Conservation (phyloP, 1,140 invertebrate genomes). For the Stegodyphus mimosarum region DNA sequence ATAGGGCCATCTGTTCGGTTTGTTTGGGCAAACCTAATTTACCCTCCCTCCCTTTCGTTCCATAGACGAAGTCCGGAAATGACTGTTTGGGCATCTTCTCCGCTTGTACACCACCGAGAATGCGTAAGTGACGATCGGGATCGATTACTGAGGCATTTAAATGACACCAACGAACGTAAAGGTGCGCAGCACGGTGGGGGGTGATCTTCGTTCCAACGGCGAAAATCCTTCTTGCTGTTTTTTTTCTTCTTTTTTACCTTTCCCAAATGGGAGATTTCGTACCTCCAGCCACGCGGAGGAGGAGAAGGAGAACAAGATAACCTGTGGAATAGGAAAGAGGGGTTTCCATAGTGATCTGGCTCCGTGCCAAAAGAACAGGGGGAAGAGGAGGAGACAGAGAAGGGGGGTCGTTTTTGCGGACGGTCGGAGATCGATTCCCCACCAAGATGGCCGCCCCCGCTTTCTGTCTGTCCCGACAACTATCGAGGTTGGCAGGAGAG, state of each 20-base stretch:
- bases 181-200: not conserved
- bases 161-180: constrained; percentile 8
- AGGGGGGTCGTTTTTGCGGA: not conserved
- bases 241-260: constrained; percentile 6
- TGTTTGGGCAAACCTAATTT: constrained; percentile 29
- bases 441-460: constrained; percentile 7
- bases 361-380: constrained; percentile 20
- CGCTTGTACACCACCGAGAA: constrained; percentile 11
- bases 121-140: constrained; percentile 41
- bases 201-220: too few relatives aligned
- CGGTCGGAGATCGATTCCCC: constrained; percentile 38
- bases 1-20: too few relatives aligned
- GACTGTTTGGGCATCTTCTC: not conserved
- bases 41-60: not conserved
- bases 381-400: not conserved
- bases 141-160: constrained; percentile 41
- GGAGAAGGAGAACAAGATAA: constrained; percentile 31
- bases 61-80: too few relatives aligned
- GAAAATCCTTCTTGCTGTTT: not conserved
- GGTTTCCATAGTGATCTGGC: constrained; percentile 41
- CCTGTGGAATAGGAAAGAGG: constrained; percentile 57
- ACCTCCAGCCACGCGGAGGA: not conserved
- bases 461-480: constrained; percentile 13
- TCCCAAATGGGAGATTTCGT: not conserved
- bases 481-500: not conserved